Evolutionary conservation across 2,888 invertebrate genomes (phyloP), one percentile per base, ranked within the genome.

Genomic region (Falcaria lacertinaria): DNA sequence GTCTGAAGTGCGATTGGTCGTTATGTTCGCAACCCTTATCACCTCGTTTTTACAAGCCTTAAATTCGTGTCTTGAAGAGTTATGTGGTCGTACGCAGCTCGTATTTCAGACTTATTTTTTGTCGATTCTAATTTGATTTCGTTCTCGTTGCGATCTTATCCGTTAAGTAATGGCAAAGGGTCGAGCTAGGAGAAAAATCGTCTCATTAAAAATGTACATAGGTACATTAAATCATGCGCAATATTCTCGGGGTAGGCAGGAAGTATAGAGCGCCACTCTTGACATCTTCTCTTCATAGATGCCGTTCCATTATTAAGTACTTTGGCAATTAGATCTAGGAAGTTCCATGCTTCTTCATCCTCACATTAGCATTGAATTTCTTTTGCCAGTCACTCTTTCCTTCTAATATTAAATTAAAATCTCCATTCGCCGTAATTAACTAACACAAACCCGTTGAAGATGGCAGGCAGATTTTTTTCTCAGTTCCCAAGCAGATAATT

Each of bases 401-500:
- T 35, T 17, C 19, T 35, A 13, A n/a, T 16, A 35, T 16, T 35
- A n/a, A 1, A 19, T 6, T 19, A 19, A 3, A 6, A 19, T 19
- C 19, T 19, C 6, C 4, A 19, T 4, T 19, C 6, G 4, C 19
- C 19, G 3, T 19, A 19, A 19, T 3, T n/a, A n/a, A n/a, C n/a
- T n/a, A n/a, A n/a, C n/a, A n/a, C n/a, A n/a, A n/a, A n/a, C n/a
- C n/a, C 19, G 6, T 19, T 19, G 7, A 1, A 19, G 15, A 36
- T 8, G 11, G 37, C 8, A 13, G 13, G 22, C 22, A 14, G 14
- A 15, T 37, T 37, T 36, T 54, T 54, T 54, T 55, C 50, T 56
- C 47, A 46, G 69, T 75, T 75, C 71, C 75, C 74, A 74, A 69
- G 65, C 50, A 47, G 52, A 57, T 50, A 55, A 63, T 61, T 65